Evolutionary conservation across 2,888 invertebrate genomes (phyloP).

Genomic region (Omphaloscelis lunosa): DNA sequence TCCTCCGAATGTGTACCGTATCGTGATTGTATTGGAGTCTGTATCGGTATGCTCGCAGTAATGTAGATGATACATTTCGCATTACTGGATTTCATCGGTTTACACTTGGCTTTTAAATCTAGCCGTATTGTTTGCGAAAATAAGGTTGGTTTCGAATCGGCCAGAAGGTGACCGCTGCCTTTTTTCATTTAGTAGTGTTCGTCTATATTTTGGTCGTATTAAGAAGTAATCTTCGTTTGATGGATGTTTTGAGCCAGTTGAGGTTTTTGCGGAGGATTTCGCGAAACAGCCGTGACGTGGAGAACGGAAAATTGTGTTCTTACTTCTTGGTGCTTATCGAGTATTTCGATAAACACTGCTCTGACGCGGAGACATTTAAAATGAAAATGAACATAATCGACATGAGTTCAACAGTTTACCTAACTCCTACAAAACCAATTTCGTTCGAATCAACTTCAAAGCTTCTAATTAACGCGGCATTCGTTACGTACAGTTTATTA

Average conservation of each 20-base stretch:
- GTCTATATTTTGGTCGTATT: conserved; percentile 85
- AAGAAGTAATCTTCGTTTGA: conserved; percentile 84
- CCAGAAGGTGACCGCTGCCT: conserved; percentile 66
- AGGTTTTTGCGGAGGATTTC: conserved; percentile 81
- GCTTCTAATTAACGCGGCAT: conserved; percentile 72
- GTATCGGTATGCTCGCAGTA: conserved; percentile 81
- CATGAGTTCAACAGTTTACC: conserved; percentile 48
- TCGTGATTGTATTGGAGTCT: conserved; percentile 81
- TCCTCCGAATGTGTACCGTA: conserved; percentile 85
- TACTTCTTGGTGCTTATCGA: conserved; percentile 64
- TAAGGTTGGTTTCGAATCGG: conserved; percentile 75
- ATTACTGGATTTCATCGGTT: conserved; percentile 74
- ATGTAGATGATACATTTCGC: conserved; percentile 82
- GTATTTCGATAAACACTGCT: conserved; percentile 47
- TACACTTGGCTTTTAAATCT: conserved; percentile 72
- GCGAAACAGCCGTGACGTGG: conserved; percentile 74
- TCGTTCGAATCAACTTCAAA: conserved; percentile 71
- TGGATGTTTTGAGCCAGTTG: conserved; percentile 83
- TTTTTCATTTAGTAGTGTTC: conserved; percentile 84
- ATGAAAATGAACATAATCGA: conserved; percentile 36
- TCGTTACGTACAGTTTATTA: conserved; percentile 50
- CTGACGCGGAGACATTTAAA: conserved; percentile 39
- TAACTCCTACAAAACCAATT: conserved; percentile 61
- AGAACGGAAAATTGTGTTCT: conserved; percentile 70
- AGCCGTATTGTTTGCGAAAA: conserved; percentile 71